These are phyloP conservation scores for Pipa parva DNA, from an alignment of 2,113 vertebrate genomes.

Conservation along the genomic window DNA sequence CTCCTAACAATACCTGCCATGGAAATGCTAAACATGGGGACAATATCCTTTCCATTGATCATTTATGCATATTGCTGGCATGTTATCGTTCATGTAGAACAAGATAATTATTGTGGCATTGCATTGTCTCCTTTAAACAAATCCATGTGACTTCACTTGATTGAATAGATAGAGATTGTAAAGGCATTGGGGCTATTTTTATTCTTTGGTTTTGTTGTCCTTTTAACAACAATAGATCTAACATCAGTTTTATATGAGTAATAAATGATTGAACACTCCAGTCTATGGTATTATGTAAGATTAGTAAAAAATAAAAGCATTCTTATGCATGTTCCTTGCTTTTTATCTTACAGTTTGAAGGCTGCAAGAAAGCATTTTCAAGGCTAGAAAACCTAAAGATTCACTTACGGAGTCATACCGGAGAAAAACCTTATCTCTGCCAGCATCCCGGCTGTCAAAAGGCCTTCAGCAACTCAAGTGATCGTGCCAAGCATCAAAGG, in stretches of 20 bases:
- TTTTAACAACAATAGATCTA: no score
- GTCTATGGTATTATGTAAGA: not conserved
- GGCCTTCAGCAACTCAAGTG: constrained; percentile 97
- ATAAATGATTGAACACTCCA: constrained; percentile 7
- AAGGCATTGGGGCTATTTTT: no score
- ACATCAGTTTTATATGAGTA: constrained; percentile 4
- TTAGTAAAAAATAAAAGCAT: constrained; percentile 2
- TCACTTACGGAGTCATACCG: constrained; percentile 91
- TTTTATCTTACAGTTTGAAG: constrained; percentile 77
- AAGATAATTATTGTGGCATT: no score
- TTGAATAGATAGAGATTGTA: no score
- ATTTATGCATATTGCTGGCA: no score
- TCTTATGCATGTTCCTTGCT: constrained; percentile 31
- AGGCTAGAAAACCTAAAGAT: constrained; percentile 97
- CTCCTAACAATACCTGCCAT: no score
- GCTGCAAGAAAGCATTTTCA: constrained; percentile 95
- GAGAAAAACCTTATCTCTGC: constrained; percentile 91
- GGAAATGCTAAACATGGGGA: no score
- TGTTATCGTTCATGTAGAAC: no score
- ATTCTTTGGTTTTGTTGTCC: no score
- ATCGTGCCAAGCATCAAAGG: constrained; percentile 94
- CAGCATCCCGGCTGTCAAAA: constrained; percentile 91
- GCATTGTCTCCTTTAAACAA: no score
- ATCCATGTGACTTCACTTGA: no score
- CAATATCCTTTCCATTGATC: no score